Evolutionary conservation across 2,888 invertebrate species (phyloP).

Genomic region (Acronicta alni): DNA sequence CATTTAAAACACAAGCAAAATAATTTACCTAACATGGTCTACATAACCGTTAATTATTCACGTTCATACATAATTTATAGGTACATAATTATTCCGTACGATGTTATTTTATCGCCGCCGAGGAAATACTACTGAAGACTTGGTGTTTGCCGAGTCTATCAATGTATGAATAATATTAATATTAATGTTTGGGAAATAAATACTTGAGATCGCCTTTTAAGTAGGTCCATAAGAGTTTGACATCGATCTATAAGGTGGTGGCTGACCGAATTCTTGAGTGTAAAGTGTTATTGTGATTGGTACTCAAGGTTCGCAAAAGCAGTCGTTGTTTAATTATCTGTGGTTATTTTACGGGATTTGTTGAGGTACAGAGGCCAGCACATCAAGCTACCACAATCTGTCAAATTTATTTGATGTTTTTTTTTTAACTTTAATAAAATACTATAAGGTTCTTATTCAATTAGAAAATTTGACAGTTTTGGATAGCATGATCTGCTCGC

Average conservation of each 20-base stretch:
- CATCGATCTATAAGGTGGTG: constrained; percentile 12
- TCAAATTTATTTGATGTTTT: no score
- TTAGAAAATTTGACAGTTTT: no score
- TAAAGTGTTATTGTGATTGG: constrained; percentile 39
- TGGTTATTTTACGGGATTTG: no score
- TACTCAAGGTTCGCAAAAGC: no score
- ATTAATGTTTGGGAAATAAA: constrained; percentile 55
- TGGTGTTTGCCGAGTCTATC: constrained; percentile 54
- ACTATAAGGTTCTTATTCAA: no score
- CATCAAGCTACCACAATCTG: no score
- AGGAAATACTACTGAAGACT: constrained; percentile 59
- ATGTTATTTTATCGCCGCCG: constrained; percentile 67
- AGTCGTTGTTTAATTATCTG: no score
- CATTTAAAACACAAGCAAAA: constrained; percentile 40
- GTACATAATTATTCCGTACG: constrained; percentile 63
- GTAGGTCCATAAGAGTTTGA: constrained; percentile 23
- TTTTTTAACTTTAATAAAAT: no score
- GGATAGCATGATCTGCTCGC: no score
- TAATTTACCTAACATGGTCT: constrained; percentile 33
- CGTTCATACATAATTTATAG: constrained; percentile 71
- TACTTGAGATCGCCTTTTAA: constrained; percentile 49
- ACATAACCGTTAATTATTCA: constrained; percentile 52
- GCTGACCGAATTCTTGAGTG: constrained; percentile 31
- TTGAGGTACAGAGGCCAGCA: no score
- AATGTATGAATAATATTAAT: constrained; percentile 64